Evolutionary conservation across 2,797 vertebrate genomes (phyloP), one percentile per base, ranked within the genome.

Genomic region (Gymnoscopelus microlampas): DNA sequence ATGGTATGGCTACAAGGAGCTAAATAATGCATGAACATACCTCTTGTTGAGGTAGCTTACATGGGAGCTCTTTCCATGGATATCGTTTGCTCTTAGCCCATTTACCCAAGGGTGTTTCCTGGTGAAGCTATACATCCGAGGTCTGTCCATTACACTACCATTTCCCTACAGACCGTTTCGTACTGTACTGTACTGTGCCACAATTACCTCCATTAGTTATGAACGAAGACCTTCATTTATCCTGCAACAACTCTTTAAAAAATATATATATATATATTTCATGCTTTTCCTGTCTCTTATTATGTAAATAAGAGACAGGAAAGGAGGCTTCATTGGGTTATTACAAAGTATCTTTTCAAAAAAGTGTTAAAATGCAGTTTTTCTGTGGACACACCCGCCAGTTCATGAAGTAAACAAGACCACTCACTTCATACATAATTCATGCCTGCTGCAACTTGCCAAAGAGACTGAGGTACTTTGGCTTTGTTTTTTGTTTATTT

Each of bases 21-120:
- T 92, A 76, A 86, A 91, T 91, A 80, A 92, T 90, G 74, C 78
- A 91, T 81, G 68, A 71, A 19, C 61, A 70, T 78, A 83, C 77
- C 78, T 82, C 84, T 15, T 79, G 65, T 57, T 5, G 32, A 53
- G 64, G 66, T 63, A 64, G 79, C 73, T 86, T 75, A 86, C 84
- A 84, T 19, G 73, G 66, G 66, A 84, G 74, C 82, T 76, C 77
- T 80, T 77, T 80, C 84, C 80, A 77, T 83, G 78, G 85, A 83
- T 80, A 81, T 83, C 69, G 82, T 44, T 7, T 63, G 81, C 82
- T 82, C 82, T 87, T 66, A 73, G 72, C 55, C 64, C 56, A 76
- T 77, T 79, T 84, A 74, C 86, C 85, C 35, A 47, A 67, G 74
- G 84, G 79, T 66, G 68, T 78, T 85, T 86, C 73, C 66, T 71